Base-by-base conservation (phyloP, 2,797 vertebrate species). In the Falco naumanni region DNA sequence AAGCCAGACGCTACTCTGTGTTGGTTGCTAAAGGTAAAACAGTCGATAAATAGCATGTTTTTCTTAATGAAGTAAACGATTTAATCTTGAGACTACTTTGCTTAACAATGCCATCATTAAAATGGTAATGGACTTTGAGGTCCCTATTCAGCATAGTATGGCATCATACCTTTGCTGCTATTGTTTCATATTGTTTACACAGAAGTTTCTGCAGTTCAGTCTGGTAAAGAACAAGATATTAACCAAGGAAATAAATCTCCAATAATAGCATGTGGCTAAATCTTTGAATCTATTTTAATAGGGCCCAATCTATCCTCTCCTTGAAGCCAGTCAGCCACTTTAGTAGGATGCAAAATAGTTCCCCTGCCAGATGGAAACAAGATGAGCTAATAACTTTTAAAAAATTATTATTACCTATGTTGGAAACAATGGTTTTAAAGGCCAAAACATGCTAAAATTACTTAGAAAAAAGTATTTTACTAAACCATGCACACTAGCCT, bases 61-160 rank as follows among this genome's bases (percentile, higher is more conserved):
- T 94, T 91, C 91, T 87, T 63, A 96, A 87, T 78, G 87, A 89
- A 74, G 76, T 47, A 84, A 94, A 94, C 6, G 31, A 70, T 92
- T 97, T 92, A 84, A 93, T 87, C 69, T 93, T 39, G 64, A 93
- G 92, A 66, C 64, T 69, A 2, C n/a, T 96, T 96, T 93, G 70
- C 82, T 94, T 96, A 87, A 89, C 70, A 80, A 94, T 91, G 78
- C n/a, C 69, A 87, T 91, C 75, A 63, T 89, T 95, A 95, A 95
- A 69, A 83, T 77, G 71, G 81, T 87, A 96, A 96, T 84, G 39
- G 60, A 1, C 47, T 84, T 45, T 76, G 77, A 88, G 87, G 75
- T 91, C 90, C 78, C 89, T 97, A 78, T 51, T 93, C 80, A 85
- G 37, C 77, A 75, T 50, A 81, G 48, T 74, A 48, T n/a, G 50